These are phyloP conservation scores for Pycnomerus fuliginosus DNA, from an alignment of 2,888 invertebrate genomes.

Conservation along the genomic window DNA sequence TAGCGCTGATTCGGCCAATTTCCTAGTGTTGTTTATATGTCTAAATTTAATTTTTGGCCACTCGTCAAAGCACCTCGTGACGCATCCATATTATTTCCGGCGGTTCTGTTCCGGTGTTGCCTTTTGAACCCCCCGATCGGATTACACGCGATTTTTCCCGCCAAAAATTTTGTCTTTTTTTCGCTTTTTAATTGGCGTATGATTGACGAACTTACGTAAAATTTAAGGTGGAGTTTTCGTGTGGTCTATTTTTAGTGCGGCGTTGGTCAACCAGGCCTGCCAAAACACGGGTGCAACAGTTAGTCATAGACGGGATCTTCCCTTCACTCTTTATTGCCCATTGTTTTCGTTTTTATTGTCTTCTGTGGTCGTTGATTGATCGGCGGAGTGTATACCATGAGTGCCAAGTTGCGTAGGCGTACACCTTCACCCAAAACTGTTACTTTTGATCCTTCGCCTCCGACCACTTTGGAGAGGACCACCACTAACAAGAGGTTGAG, in stretches of 20 bases:
- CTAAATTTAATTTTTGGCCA: slow-evolving; percentile 27
- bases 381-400: slow-evolving; percentile 55
- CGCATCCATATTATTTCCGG: slow-evolving; percentile 12
- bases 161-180: too few relatives aligned
- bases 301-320: slow-evolving; percentile 48
- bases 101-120: slow-evolving; percentile 7
- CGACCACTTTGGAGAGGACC: slow-evolving; percentile 58
- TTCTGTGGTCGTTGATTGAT: too few relatives aligned
- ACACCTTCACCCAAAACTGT: slow-evolving; percentile 66
- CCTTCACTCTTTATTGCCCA: slow-evolving; percentile 26
- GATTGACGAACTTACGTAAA: slow-evolving; percentile 31
- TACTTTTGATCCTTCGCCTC: slow-evolving; percentile 64
- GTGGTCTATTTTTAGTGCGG: slow-evolving; percentile 46
- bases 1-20: too few relatives aligned
- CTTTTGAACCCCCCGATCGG: too few relatives aligned
- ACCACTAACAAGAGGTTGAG: slow-evolving; percentile 40
- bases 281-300: slow-evolving; percentile 45
- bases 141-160: too few relatives aligned
- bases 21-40: too few relatives aligned
- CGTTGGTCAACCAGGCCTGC: slow-evolving; percentile 36
- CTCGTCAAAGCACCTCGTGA: slow-evolving; percentile 15
- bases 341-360: slow-evolving; percentile 4
- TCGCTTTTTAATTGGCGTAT: too few relatives aligned
- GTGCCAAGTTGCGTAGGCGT: slow-evolving; percentile 61
- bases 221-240: slow-evolving; percentile 41